phyloP scores from a whole-genome alignment of 2,113 vertebrate genomes.

The Mystacornis crossleyi region DNA sequence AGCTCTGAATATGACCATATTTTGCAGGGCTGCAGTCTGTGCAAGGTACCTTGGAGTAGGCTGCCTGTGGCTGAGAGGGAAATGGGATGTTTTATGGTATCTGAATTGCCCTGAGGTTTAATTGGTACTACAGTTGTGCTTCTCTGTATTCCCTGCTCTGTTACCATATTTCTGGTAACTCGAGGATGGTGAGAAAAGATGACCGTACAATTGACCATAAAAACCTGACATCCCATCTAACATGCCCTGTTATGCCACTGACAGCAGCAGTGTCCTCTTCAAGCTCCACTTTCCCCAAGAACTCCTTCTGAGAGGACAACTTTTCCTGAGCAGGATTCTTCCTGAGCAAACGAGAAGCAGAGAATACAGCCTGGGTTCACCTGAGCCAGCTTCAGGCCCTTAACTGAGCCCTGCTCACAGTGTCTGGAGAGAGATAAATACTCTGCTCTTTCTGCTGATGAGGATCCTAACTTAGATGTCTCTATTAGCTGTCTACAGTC shows the following conservation, averaged over 20 bases:
- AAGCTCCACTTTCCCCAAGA: not conserved
- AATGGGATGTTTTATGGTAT: not conserved
- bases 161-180: not conserved
- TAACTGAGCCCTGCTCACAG: not conserved
- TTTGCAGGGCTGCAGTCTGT: not conserved
- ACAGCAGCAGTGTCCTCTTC: not conserved
- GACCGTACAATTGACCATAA: not conserved
- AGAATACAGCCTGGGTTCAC: not conserved
- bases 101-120: not conserved
- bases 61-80: not conserved
- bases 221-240: fast-evolving
- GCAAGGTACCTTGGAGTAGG: not conserved
- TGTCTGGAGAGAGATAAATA: not conserved
- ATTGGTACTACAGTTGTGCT: not conserved
- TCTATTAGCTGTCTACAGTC: not conserved
- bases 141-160: not conserved
- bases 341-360: not conserved
- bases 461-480: not conserved
- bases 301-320: not conserved
- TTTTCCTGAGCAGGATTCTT: not conserved
- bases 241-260: too few relatives aligned
- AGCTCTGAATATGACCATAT: not conserved
- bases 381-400: not conserved
- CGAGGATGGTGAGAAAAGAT: not conserved
- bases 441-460: not conserved